Percentiles rank a stretch among this genome's conserved stretches.
Evolutionary conservation across 2,888 invertebrate species (phyloP).

Genomic region (Oscheius sp.): DNA sequence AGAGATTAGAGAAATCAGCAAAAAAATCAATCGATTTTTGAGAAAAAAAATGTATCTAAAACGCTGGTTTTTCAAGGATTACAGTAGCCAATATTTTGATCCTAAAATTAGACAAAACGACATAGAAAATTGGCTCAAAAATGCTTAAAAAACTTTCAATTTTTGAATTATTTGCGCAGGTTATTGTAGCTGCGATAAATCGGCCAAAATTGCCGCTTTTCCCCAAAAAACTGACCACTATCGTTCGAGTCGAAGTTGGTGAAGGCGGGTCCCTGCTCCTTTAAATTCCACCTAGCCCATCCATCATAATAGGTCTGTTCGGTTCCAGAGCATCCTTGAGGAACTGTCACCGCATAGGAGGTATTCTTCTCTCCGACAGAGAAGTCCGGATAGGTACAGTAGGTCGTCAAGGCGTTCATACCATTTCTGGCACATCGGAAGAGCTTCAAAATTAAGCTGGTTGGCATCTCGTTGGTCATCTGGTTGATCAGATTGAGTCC

Average conservation of each 20-base stretch:
- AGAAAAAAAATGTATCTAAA: no score
- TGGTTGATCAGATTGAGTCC: constrained; percentile 54
- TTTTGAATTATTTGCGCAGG: no score
- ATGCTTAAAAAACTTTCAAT: no score
- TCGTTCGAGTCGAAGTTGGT: constrained; percentile 42
- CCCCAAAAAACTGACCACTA: no score
- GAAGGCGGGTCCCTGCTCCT: constrained; percentile 54
- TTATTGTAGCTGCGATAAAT: no score
- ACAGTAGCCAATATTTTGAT: no score
- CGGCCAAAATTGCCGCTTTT: no score
- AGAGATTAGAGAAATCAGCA: no score
- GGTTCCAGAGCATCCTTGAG: constrained; percentile 44
- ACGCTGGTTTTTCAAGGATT: no score
- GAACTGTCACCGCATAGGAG: constrained; percentile 22
- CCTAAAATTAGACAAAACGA: no score
- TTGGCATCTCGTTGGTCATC: constrained; percentile 47
- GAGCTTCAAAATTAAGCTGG: constrained; percentile 51
- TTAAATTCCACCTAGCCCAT: constrained; percentile 58
- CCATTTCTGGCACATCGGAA: constrained; percentile 47
- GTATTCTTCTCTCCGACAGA: constrained; percentile 17
- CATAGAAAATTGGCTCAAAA: no score
- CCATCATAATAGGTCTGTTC: constrained; percentile 58
- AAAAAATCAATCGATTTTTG: no score
- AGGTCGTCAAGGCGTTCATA: constrained; percentile 35
- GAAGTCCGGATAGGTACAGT: constrained; percentile 46